phyloP scores from a whole-genome alignment of 35 echinoderm and acorn worm species.

The Strongylocentrotus purpuratus region DNA sequence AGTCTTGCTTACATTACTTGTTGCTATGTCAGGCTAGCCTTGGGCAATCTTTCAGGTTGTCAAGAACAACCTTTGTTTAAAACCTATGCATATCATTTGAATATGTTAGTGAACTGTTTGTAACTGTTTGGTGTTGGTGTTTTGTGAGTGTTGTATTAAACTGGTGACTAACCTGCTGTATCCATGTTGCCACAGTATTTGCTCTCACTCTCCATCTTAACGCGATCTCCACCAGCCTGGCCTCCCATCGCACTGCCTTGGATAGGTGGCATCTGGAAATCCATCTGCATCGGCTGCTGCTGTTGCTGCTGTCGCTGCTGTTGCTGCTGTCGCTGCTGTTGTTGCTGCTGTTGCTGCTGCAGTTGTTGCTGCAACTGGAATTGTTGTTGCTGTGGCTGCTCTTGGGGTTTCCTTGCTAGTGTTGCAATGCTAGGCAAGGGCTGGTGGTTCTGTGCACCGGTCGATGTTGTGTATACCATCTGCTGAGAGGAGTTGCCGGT shows the following conservation, averaged over 20 bases:
- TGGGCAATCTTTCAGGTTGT: too few species aligned
- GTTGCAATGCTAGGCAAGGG: slow-evolving; percentile 31
- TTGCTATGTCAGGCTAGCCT: too few species aligned
- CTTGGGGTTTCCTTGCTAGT: slow-evolving; percentile 18
- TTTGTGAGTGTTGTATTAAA: too few species aligned
- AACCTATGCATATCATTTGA: too few species aligned
- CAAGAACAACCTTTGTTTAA: too few species aligned
- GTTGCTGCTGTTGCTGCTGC: slow-evolving; percentile 42
- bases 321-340: slow-evolving; percentile 61
- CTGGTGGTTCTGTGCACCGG: background rate
- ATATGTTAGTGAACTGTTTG: too few species aligned
- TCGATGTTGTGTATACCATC: slow-evolving; percentile 25
- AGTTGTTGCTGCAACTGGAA: slow-evolving; percentile 54
- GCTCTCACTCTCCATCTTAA: background rate
- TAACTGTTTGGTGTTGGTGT: too few species aligned
- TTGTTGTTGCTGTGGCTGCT: slow-evolving; percentile 52
- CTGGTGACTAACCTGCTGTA: background rate
- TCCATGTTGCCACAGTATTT: background rate
- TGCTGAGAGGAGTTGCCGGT: background rate
- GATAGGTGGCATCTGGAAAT: background rate
- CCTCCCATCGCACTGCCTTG: background rate
- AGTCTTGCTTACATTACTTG: too few species aligned
- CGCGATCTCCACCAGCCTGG: background rate
- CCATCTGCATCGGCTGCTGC: slow-evolving; percentile 13
- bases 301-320: slow-evolving; percentile 53